Evolutionary conservation across 2,797 vertebrate species (phyloP).

Genomic region (Gymnodraco acuticeps): DNA sequence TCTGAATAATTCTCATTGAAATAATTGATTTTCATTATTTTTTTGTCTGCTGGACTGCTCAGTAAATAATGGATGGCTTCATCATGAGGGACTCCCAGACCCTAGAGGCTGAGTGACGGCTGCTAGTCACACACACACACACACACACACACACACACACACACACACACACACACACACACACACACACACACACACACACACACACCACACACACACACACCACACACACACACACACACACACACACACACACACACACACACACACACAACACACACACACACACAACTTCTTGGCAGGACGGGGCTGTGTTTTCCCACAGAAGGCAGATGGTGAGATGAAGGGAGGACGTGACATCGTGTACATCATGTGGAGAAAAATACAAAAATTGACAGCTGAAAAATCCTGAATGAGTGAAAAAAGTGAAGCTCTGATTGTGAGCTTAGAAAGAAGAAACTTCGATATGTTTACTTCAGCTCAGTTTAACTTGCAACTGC

Average conservation of each 20-base stretch:
- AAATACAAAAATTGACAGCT: not conserved
- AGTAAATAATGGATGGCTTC: conserved; percentile 84
- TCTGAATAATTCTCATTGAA: conserved; percentile 79
- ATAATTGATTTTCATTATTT: conserved; percentile 77
- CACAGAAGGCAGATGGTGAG: conserved; percentile 1
- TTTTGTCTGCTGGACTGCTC: conserved; percentile 58
- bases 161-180: not conserved
- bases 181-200: too few species aligned
- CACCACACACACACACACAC: not conserved
- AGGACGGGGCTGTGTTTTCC: not conserved
- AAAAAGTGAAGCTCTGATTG: not conserved
- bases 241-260: conserved; percentile 37
- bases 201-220: conserved; percentile 57
- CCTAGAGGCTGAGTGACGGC: conserved; percentile 66
- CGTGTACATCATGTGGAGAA: not conserved
- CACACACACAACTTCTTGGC: too few species aligned
- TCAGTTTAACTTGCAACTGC: not conserved
- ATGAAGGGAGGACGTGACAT: conserved; percentile 14
- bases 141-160: not conserved
- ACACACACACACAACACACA: not conserved
- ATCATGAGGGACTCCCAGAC: conserved; percentile 70
- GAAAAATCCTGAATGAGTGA: not conserved
- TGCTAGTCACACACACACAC: conserved; percentile 54
- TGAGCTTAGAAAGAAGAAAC: not conserved
- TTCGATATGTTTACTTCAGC: not conserved